Conservation (phyloP, 1,140 invertebrate genomes). For the Colletes gigas region DNA sequence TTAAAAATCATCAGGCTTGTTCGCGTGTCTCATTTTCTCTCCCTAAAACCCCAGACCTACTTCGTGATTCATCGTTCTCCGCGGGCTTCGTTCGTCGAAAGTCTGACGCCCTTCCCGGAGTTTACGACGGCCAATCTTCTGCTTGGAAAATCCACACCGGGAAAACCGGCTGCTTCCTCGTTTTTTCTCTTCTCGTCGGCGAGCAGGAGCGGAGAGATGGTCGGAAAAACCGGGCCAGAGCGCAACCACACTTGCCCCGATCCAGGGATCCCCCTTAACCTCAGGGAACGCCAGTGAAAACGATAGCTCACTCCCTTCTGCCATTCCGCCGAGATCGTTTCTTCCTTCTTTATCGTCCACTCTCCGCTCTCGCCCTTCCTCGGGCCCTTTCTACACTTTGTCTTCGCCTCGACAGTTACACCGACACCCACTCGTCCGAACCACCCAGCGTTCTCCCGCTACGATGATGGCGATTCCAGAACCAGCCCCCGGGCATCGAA, state of each 20-base stretch:
- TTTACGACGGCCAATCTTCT: slow-evolving; percentile 43
- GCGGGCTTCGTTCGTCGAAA: slow-evolving; percentile 17
- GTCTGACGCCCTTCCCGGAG: slow-evolving; percentile 8
- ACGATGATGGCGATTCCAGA: background rate
- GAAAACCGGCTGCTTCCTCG: background rate
- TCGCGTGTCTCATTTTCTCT: background rate
- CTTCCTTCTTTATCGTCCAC: background rate
- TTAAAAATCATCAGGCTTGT: background rate
- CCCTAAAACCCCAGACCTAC: background rate
- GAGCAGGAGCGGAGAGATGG: background rate
- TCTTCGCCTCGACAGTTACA: slow-evolving; percentile 52
- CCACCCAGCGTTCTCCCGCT: no score
- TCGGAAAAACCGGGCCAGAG: slow-evolving; percentile 15
- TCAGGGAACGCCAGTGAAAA: slow-evolving; percentile 45
- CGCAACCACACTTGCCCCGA: slow-evolving; percentile 42
- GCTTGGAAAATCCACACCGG: slow-evolving; percentile 13
- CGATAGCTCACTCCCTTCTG: slow-evolving; percentile 38
- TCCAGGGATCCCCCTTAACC: slow-evolving; percentile 38
- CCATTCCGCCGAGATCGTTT: background rate
- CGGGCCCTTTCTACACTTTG: slow-evolving; percentile 32
- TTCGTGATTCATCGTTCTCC: slow-evolving; percentile 34
- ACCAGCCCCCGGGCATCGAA: background rate
- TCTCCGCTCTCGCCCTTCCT: background rate
- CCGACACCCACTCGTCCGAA: slow-evolving; percentile 43
- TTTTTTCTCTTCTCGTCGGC: background rate